Evolutionary conservation across 2,113 vertebrate species (phyloP).

Genomic region (Orycteropus afer): DNA sequence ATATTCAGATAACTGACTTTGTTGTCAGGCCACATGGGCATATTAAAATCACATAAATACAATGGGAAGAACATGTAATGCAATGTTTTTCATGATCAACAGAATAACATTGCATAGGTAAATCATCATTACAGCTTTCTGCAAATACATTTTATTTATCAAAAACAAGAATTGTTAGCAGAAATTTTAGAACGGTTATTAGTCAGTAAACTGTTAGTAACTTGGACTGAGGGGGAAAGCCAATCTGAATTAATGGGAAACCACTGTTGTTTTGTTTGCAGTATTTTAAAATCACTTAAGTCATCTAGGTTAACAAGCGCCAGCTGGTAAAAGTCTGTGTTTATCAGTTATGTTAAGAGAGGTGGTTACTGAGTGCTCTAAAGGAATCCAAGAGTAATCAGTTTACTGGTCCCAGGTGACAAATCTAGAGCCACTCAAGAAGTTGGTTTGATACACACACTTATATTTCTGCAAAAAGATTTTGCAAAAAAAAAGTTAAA

Average conservation of each 20-base stretch:
- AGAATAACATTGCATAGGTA: neutral
- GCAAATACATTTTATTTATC: slow-evolving; percentile 23
- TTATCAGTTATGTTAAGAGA: neutral
- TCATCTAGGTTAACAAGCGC: neutral
- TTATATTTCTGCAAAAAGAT: slow-evolving; percentile 12
- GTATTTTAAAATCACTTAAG: neutral
- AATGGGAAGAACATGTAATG: neutral
- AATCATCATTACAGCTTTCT: neutral
- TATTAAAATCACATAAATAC: neutral
- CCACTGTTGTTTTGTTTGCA: neutral
- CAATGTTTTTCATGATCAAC: neutral
- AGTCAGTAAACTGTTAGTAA: neutral
- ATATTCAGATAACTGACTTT: neutral
- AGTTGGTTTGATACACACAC: neutral
- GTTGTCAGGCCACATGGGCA: neutral
- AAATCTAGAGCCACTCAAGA: neutral
- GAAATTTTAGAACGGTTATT: slow-evolving; percentile 33
- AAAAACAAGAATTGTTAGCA: slow-evolving; percentile 20
- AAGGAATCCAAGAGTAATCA: neutral
- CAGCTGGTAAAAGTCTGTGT: neutral
- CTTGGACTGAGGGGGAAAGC: neutral
- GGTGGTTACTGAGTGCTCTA: neutral
- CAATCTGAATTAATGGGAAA: neutral
- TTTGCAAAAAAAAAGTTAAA: slow-evolving; percentile 2
- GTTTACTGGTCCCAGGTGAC: neutral